Percentiles rank a stretch among this genome's conserved stretches.
Conservation (phyloP, 2,113 vertebrate species). For the Tapirus terrestris region DNA sequence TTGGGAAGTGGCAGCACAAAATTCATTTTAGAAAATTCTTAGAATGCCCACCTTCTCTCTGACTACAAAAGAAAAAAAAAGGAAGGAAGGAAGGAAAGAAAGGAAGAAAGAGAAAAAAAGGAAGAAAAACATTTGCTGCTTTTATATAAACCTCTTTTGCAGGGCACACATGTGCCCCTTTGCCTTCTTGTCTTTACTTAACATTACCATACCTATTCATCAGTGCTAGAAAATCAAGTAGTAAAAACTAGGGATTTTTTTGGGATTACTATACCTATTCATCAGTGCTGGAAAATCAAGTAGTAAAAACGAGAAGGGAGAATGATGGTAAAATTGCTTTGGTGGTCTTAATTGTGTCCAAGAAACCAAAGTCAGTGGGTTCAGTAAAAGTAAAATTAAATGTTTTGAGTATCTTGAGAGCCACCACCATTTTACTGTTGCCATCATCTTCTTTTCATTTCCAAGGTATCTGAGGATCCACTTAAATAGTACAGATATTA, state of each 20-base stretch:
- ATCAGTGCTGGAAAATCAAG: background rate
- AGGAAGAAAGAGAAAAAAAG: background rate
- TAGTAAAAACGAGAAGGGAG: background rate
- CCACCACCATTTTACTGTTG: background rate
- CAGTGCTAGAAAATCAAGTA: background rate
- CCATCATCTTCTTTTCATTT: background rate
- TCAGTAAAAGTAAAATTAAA: slow-evolving; percentile 32
- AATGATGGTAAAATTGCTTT: slow-evolving; percentile 7
- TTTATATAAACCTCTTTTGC: background rate
- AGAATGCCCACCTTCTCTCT: background rate
- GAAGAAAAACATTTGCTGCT: background rate
- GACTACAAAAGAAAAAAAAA: background rate
- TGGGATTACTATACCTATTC: background rate
- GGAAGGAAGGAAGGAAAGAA: no score
- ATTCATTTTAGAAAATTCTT: slow-evolving; percentile 1
- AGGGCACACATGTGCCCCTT: background rate
- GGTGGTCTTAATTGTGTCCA: background rate
- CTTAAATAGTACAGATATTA: background rate
- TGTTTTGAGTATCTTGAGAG: background rate
- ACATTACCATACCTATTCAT: background rate
- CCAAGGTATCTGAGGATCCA: background rate
- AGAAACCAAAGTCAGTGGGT: background rate
- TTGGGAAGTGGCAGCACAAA: background rate
- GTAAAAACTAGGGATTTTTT: no score
- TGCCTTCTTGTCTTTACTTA: background rate